Evolutionary conservation across 1,140 invertebrate genomes (phyloP), one percentile per base, ranked within the genome.

Genomic region (Ceratosolen solmsi): DNA sequence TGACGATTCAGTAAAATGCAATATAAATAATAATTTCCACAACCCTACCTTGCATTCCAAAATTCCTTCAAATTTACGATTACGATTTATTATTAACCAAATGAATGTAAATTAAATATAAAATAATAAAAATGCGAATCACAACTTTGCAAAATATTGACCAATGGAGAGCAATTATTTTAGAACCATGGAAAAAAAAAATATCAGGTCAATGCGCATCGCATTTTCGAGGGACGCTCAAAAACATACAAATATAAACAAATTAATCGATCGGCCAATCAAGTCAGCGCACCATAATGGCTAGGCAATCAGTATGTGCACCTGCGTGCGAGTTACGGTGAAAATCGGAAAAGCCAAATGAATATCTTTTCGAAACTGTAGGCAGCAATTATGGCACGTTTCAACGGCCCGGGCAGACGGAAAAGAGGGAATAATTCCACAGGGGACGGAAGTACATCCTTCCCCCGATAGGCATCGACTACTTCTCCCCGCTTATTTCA

Each of bases 361-460:
- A 65, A 72, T 58, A 54, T 71, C 65, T 38, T 17, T 11, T 27
- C 15, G 56, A n/a, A 20, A 27, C 13, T 1, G n/a, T 4, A 54
- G 2, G 38, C 38, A 36, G 73, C 70, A 73, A 80, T 73, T 80
- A 80, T 54, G 25, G 51, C 71, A n/a, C 54, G 54, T 41, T 73
- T 15, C 79, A 73, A 49, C 36, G 77, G 33, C 13, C 65, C 36
- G 8, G 0, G 13, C 49, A 58, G 72, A 76, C 30, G 38, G 80
- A 41, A 38, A 68, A 56, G 72, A 54, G 72, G 63, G 80, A 81
- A 76, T 38, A 22, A 38, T 81, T 75, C 73, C 73, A 33, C 60
- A 36, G 80, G 86, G 86, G 86, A 86, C 87, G 88, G 88, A 89
- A 89, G 87, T 86, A 84, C 86, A 89, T 88, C 88, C 88, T 88